Evolutionary conservation across 2,797 vertebrate genomes (phyloP), one percentile per base, ranked within the genome.

Genomic region (Sparidentex hasta): DNA sequence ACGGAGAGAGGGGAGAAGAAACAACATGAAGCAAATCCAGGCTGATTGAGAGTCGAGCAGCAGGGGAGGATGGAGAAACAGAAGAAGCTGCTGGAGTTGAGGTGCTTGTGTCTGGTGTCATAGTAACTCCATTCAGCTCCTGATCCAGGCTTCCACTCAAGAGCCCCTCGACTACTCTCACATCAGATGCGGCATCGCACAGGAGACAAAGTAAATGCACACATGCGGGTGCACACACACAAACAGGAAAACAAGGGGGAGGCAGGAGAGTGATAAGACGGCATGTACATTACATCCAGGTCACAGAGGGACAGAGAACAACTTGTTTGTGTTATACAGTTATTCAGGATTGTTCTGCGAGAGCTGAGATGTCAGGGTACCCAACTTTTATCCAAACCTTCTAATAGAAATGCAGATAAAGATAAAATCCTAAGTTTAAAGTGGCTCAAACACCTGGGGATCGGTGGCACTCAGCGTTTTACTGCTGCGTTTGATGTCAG

Each of bases 81-180:
- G 94, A 94, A 95, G 96, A 95, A 93, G 94, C 91, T 90, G 86
- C 92, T 92, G 87, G 81, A 90, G 92, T 90, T 87, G 94, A 90
- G 88, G 87, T 85, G 91, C 85, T 87, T 66, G 82, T 84, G 88
- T 94, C 92, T 92, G 95, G 95, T 95, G 93, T 91, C 94, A 96
- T 94, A 94, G 92, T 91, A 93, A 94, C 95, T 94, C 89, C 84
- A 91, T 72, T 88, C 78, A 90, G 87, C 80, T 93, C 65, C 66
- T 85, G 94, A 93, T 94, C 89, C 88, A 76, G 90, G 92, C 88
- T 84, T 83, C 86, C 91, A 88, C 94, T 97, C 90, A 93, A 96
- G 94, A 94, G 94, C 94, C 94, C 92, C 92, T 93, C 91, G 89
- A 94, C 94, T 94, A 84, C 88, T 95, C 94, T 94, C 89, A 89